Base-by-base conservation (phyloP, 2,888 invertebrate genomes). In the Papilio gigon region DNA sequence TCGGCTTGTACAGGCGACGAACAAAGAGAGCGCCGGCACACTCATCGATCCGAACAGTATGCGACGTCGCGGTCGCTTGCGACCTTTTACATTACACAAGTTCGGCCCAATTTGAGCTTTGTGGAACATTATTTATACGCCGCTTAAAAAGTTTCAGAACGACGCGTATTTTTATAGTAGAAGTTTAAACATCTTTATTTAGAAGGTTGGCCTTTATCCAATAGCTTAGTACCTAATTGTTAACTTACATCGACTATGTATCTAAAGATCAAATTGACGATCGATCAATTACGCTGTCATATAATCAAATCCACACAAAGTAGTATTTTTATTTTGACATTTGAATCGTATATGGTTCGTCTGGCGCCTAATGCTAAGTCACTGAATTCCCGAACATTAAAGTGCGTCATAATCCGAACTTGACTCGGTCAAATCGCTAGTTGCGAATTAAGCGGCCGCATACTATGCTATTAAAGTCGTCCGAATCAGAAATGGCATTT, bases 401-500 rank as follows among this genome's bases (percentile, higher is more conserved):
- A 78, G 78, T 79, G 78, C 79, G 78, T 83, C 86, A 84, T 80
- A 79, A 78, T 78, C 80, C 78, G 74, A 80, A 78, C 75, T 82
- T 84, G 79, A 83, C 80, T 78, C 76, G 71, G 74, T 79, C 72
- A 89, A 90, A 90, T 89, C 85, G 84, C 79, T 79, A 80, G 79
- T 79, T 80, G 77, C 77, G 82, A 82, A 84, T 84, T 83, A 81
- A 81, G 77, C 80, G 74, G 72, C 72, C 72, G 77, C 78, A 67
- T 77, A 81, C 83, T 84, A 82, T 83, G 80, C 81, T 86, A 90
- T 90, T 90, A 90, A 86, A 89, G 73, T 80, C 80, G 80, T 74
- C 83, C 84, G 82, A 86, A 88, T 82, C 88, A 80, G 82, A 87
- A 91, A 91, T 90, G 91, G 89, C 90, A 91, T 89, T 88, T 82